These are phyloP conservation scores for Rhombomys opimus DNA, from an alignment of 2,113 vertebrate species.

Conservation along the genomic window DNA sequence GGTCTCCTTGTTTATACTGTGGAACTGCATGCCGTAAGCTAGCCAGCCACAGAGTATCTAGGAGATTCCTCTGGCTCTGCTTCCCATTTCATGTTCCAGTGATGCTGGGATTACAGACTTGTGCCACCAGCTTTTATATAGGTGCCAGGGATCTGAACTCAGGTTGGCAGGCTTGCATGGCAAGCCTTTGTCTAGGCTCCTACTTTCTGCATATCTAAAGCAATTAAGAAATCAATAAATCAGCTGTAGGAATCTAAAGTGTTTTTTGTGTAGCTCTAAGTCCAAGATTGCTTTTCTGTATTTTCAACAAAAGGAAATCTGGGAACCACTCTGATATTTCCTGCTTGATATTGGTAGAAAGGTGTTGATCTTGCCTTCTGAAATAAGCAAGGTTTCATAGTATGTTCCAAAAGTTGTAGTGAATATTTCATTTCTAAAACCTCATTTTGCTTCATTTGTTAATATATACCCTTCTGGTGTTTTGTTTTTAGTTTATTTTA, in stretches of 20 bases:
- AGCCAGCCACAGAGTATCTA: no score
- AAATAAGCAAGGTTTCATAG: background rate
- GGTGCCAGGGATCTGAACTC: background rate
- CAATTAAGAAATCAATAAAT: background rate
- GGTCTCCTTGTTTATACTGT: no score
- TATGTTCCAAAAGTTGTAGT: background rate
- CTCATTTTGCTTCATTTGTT: background rate
- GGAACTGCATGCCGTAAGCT: background rate
- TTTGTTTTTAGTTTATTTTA: background rate
- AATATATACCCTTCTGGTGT: background rate
- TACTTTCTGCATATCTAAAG: background rate
- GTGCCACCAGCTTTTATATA: background rate
- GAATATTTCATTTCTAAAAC: background rate
- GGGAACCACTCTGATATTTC: background rate
- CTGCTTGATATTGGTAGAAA: background rate
- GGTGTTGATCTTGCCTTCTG: background rate
- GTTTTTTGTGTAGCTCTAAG: background rate
- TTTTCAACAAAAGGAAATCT: slow-evolving; percentile 17
- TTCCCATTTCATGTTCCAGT: no score
- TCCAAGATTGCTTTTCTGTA: background rate
- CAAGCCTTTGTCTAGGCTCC: no score
- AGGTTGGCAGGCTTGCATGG: background rate
- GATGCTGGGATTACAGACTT: background rate
- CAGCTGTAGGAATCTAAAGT: background rate
- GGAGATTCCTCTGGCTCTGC: background rate